Percentiles rank a stretch among this genome's conserved stretches.
phyloP scores from a whole-genome alignment of 2,113 vertebrate species.

The Nematolebias whitei region DNA sequence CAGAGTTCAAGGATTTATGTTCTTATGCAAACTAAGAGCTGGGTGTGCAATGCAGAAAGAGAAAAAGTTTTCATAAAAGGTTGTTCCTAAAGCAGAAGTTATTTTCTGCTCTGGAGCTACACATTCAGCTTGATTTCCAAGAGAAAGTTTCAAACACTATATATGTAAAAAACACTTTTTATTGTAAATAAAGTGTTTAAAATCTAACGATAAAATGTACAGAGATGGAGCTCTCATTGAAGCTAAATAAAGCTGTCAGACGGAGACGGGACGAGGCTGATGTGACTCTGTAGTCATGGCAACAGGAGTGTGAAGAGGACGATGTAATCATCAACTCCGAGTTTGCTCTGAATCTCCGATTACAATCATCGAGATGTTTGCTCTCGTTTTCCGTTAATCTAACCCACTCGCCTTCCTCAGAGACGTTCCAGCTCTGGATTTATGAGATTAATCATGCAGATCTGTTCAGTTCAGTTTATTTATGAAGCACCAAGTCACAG shows the following conservation, averaged over 20 bases:
- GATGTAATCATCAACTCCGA: constrained; percentile 59
- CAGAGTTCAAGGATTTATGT: not conserved
- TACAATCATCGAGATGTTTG: not conserved
- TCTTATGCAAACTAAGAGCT: no score
- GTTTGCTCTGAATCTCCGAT: not conserved
- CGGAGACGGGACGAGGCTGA: constrained; percentile 44
- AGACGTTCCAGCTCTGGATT: no score
- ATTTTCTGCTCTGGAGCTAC: not conserved
- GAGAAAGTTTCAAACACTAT: not conserved
- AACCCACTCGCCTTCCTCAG: not conserved
- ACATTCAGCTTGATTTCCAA: no score
- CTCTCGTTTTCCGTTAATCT: not conserved
- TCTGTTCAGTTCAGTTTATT: no score
- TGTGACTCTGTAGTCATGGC: constrained; percentile 62
- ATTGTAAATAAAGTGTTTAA: not conserved
- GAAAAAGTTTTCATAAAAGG: not conserved
- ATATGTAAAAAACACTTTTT: not conserved
- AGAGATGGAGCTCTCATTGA: constrained; percentile 15
- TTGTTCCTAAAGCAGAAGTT: not conserved
- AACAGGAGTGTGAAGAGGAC: constrained; percentile 57
- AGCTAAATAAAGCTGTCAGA: constrained; percentile 46
- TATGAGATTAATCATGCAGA: not conserved
- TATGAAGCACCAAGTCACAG: no score
- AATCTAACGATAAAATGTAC: not conserved
- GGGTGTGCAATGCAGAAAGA: not conserved